Conservation (phyloP, 2,113 vertebrate genomes). For the Eudyptes chrysolophus region DNA sequence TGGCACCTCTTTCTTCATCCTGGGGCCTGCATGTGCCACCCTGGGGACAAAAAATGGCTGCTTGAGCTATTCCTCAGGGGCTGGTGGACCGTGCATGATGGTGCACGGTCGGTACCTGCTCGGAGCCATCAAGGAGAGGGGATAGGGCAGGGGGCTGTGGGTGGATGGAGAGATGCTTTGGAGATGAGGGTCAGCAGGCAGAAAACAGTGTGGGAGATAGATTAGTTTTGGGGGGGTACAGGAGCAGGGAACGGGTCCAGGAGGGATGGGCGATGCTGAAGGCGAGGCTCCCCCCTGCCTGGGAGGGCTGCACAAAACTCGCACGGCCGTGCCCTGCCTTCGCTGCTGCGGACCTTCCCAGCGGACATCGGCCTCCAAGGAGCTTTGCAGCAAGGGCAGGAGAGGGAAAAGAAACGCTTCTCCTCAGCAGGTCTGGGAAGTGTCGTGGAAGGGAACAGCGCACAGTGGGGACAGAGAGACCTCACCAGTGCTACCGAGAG, state of each 20-base stretch:
- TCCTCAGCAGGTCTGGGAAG: neutral
- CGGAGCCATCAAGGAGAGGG: fast-evolving
- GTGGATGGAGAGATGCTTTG: neutral
- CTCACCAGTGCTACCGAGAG: neutral
- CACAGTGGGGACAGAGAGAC: neutral
- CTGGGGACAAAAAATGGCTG: neutral
- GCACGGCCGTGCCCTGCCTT: fast-evolving
- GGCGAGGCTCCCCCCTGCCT: neutral
- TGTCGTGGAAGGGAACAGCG: fast-evolving
- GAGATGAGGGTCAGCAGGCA: neutral
- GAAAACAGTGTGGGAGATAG: neutral
- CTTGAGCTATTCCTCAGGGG: fast-evolving
- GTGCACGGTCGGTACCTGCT: neutral
- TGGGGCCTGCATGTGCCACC: neutral
- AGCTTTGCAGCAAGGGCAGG: neutral
- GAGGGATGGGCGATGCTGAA: neutral
- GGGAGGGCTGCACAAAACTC: neutral
- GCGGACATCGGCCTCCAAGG: neutral
- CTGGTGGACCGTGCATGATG: no score
- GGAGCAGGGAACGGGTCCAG: neutral
- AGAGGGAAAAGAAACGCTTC: neutral
- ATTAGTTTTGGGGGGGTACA: neutral
- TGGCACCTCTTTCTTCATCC: neutral
- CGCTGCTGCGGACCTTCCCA: neutral
- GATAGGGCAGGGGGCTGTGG: no score